Evolutionary conservation across 2,797 vertebrate species (phyloP).

Genomic region (Amphiprion clarkii): DNA sequence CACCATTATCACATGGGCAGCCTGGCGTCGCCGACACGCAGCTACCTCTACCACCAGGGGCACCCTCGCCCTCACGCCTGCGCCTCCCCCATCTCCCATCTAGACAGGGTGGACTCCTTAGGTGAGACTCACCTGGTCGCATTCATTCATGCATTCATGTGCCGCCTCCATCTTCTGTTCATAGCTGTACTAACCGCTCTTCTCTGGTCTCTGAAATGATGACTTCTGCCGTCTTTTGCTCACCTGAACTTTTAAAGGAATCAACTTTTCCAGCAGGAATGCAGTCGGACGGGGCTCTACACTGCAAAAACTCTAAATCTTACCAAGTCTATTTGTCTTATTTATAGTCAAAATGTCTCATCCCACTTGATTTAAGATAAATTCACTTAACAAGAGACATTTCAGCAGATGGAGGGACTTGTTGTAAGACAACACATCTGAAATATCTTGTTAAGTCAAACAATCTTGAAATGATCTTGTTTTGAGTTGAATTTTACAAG

Average conservation of each 20-base stretch:
- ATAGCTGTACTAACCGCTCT: constrained; percentile 28
- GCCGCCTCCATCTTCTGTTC: constrained; percentile 16
- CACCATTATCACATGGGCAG: constrained; percentile 99
- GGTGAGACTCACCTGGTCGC: constrained; percentile 87
- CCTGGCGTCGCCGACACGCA: constrained; percentile 94
- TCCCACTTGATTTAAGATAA: too few species aligned
- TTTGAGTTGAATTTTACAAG: too few species aligned
- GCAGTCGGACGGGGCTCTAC: background rate
- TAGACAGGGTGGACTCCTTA: constrained; percentile 97
- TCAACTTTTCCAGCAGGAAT: background rate
- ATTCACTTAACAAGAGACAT: too few species aligned
- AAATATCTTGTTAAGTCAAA: too few species aligned
- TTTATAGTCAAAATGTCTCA: too few species aligned
- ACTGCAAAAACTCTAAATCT: too few species aligned
- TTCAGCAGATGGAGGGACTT: too few species aligned
- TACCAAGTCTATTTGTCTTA: too few species aligned
- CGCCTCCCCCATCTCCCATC: constrained; percentile 92
- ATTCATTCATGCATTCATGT: constrained; percentile 21
- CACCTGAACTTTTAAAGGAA: background rate
- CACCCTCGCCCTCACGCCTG: constrained; percentile 85
- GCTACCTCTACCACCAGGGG: constrained; percentile 93
- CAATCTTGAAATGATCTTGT: too few species aligned
- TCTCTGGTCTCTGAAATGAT: background rate
- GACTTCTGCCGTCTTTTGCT: background rate
- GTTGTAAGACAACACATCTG: too few species aligned